Percentiles rank a stretch among this genome's conserved stretches.
phyloP scores from a whole-genome alignment of 1,140 invertebrate species.

The Carcinoscorpius rotundicauda region DNA sequence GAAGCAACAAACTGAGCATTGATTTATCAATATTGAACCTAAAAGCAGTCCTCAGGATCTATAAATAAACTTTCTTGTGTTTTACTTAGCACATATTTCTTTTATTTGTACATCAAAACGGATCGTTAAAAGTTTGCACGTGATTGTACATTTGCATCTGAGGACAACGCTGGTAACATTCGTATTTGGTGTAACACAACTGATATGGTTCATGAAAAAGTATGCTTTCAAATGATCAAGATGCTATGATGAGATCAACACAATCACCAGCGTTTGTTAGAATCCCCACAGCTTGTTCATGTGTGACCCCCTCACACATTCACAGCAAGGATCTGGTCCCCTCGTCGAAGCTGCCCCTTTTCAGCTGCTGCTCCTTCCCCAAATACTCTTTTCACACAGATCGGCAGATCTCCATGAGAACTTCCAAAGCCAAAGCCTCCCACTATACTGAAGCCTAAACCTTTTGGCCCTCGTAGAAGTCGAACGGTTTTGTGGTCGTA shows the following conservation, averaged over 20 bases:
- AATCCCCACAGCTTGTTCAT: constrained; percentile 47
- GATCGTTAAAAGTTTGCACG: no score
- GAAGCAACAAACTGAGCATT: no score
- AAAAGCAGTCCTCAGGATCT: no score
- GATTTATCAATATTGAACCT: no score
- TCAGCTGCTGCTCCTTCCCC: constrained; percentile 77
- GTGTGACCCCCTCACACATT: constrained; percentile 49
- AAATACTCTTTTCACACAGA: constrained; percentile 83
- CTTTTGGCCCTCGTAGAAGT: constrained; percentile 55
- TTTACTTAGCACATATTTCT: no score
- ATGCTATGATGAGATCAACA: constrained; percentile 42
- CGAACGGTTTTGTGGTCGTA: constrained; percentile 38
- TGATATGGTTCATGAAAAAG: no score
- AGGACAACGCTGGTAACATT: no score
- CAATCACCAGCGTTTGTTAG: constrained; percentile 43
- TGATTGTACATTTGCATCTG: no score
- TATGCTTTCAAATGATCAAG: constrained; percentile 15
- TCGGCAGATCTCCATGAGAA: constrained; percentile 60
- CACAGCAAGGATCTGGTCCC: constrained; percentile 81
- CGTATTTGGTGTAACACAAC: no score
- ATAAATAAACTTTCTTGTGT: no score
- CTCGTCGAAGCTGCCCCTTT: constrained; percentile 76
- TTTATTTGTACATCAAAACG: no score
- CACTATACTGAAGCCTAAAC: constrained; percentile 73
- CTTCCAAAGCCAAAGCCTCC: constrained; percentile 81